These are phyloP conservation scores for Nanorana parkeri DNA, from an alignment of 2,113 vertebrate genomes.

Conservation along the genomic window DNA sequence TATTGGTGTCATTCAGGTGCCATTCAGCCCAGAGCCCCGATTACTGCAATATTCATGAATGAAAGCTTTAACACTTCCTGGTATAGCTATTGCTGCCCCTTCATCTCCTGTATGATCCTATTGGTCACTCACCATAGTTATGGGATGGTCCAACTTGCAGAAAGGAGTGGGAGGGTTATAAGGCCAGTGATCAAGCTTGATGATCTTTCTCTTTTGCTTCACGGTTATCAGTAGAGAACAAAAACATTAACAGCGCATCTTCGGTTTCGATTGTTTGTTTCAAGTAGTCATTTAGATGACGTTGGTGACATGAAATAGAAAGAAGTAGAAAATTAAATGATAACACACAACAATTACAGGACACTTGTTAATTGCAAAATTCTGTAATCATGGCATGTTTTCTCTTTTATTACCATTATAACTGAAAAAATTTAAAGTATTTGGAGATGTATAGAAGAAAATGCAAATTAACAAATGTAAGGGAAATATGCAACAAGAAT, in stretches of 20 bases:
- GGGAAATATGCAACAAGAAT: not conserved
- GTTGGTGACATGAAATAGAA: conserved; percentile 31
- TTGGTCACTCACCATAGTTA: too few relatives aligned
- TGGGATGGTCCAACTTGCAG: too few relatives aligned
- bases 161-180: too few relatives aligned
- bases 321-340: conserved; percentile 26
- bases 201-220: conserved; percentile 4
- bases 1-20: too few relatives aligned
- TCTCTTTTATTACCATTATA: not conserved
- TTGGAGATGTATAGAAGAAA: not conserved
- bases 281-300: conserved; percentile 33
- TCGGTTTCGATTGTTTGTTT: conserved; percentile 8
- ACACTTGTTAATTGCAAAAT: conserved; percentile 27
- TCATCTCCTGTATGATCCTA: too few relatives aligned
- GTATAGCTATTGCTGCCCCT: too few relatives aligned
- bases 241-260: not conserved
- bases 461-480: not conserved
- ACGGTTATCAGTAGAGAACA: conserved; percentile 27
- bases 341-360: conserved; percentile 25
- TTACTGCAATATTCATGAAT: too few relatives aligned
- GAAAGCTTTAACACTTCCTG: too few relatives aligned
- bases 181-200: conserved; percentile 14
- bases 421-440: not conserved
- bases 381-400: conserved; percentile 9
- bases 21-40: too few relatives aligned